Base-by-base conservation (phyloP, 2,113 vertebrate species). In the Brienomyrus brachyistius region DNA sequence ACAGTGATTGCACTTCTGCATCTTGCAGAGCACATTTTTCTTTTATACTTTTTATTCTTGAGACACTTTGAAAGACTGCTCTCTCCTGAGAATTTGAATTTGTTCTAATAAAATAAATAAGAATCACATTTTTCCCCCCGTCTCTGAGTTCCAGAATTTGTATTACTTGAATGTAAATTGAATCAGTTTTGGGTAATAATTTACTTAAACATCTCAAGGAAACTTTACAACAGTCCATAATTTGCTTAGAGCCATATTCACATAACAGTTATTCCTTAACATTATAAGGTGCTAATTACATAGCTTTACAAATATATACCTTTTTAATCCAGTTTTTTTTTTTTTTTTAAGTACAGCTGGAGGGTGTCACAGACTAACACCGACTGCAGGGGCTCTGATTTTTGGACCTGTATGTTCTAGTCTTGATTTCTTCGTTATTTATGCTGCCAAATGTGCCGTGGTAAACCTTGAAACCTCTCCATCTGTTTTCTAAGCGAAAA, bases 41-140 rank as follows among this genome's bases (percentile, higher is more conserved):
- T 97, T 95, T 97, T 95, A 92, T 94, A 31, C 95, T 93, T 94
- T 95, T 91, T 94, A 94, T 88, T 97, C 96, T 97, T 94, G 92
- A 93, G 95, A 92, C 96, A 95, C 96, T 96, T 96, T 96, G 96
- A 92, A 95, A 96, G 96, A 94, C 94, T 95, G 94, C 95, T 96
- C 95, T 96, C 96, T 96, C 95, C 95, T 95, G 94, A 96, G 95
- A 97, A 96, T 92, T 97, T 97, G 97, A 97, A 96, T 92, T 97
- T 97, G 97, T 97, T 98, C 97, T 97, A 97, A 95, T 97, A 97
- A 96, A 98, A 97, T 96, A 96, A 93, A 91, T 90, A 91, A 96
- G 47, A 93, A 90, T 89, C 59, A 23, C 50, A 77, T 89, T 54
- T n/a, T 52, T 19, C 54, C 51, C 21, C 31, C 48, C 15, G 59